These are phyloP conservation scores for Lutjanus campechanus DNA, from an alignment of 2,797 vertebrate genomes.

Conservation along the genomic window DNA sequence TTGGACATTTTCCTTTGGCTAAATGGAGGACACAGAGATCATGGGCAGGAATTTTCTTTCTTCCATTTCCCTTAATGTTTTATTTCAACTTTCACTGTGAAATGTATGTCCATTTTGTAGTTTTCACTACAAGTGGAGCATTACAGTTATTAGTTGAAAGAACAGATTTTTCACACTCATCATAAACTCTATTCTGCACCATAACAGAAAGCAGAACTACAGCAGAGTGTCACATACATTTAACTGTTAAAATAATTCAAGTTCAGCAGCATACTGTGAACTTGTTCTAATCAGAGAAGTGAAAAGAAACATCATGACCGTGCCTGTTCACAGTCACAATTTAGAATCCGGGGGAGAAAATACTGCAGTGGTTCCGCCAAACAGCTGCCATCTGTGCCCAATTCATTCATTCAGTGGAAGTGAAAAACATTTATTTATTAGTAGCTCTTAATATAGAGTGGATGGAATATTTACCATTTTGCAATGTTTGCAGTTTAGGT, in stretches of 20 bases:
- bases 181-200: not conserved
- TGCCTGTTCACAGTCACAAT: not conserved
- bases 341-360: not conserved
- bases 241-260: not conserved
- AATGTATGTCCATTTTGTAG: not conserved
- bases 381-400: conserved; percentile 5
- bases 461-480: not conserved
- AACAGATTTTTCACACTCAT: fast-evolving
- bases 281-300: conserved; percentile 4
- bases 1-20: not conserved
- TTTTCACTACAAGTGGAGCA: not conserved
- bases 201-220: not conserved
- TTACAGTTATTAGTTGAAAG: too few relatives aligned
- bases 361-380: not conserved
- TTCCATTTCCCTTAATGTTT: not conserved
- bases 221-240: not conserved
- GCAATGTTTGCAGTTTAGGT: not conserved
- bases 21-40: too few relatives aligned
- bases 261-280: not conserved
- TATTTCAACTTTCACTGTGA: not conserved
- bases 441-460: not conserved
- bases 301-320: not conserved
- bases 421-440: not conserved
- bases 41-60: not conserved
- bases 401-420: not conserved